Base-by-base conservation (phyloP, 1,140 invertebrate genomes). In the Rhyzopertha dominica region DNA sequence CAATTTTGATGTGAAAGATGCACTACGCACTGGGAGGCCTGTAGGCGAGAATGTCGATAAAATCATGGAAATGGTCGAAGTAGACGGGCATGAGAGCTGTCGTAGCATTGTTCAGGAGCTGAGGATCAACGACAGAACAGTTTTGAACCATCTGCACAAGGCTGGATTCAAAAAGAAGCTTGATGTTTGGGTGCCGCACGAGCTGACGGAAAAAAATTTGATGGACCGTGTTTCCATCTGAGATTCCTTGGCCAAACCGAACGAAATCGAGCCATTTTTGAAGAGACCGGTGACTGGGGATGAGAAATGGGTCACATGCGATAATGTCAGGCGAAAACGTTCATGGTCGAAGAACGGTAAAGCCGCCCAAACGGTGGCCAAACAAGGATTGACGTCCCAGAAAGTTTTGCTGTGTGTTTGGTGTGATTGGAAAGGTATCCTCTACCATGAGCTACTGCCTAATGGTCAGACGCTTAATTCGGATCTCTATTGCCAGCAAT, bases 321-420 rank as follows among this genome's bases (percentile, higher is more conserved):
- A 59, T 38, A 62, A 53, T 45, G 37, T 59, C 4, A 56, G 43
- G 38, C 47, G 47, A 43, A 58, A 56, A 50, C 32, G 48, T 28
- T 56, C 55, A 30, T 56, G 54, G 50, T 53, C 44, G 28, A 50
- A 54, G 29, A 13, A 5, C 28, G 44, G 43, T 51, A 48, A 60
- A 47, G 0, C 53, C 12, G 13, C 54, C 18, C 38, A 58, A 49
- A 54, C 51, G 16, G 47, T 54, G 41, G 12, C 43, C 17, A 51
- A 52, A 14, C 43, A 42, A 20, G 41, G 37, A 38, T 51, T 47
- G 20, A 51, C 38, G 32, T 28, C 49, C 43, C 58, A 37, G 44
- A 59, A 61, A 38, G 53, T 50, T 40, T 28, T 59, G 23, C 47
- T 61, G 43, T 62, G 50, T 45, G 29, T 61, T 49, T 54, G 44